These are phyloP conservation scores for Macrosiphum euphorbiae DNA, from an alignment of 2,888 invertebrate species.

Conservation along the genomic window DNA sequence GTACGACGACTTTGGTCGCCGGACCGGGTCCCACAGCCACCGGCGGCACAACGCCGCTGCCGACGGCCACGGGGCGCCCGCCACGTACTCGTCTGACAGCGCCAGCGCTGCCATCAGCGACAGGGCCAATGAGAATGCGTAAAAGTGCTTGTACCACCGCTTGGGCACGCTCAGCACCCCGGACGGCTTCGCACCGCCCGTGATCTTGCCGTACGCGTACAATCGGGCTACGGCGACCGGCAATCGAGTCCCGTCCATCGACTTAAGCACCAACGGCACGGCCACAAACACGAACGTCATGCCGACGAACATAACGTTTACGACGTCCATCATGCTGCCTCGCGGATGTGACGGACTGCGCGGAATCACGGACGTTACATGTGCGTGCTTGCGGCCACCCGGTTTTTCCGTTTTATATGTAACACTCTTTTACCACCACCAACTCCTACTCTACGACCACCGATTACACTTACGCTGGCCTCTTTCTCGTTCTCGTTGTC, in stretches of 20 bases:
- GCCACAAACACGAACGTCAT: conserved; percentile 19
- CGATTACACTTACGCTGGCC: neutral
- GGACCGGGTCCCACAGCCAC: conserved; percentile 13
- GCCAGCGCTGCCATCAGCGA: neutral
- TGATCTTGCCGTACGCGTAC: conserved; percentile 55
- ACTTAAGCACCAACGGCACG: conserved; percentile 21
- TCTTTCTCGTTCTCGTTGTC: neutral
- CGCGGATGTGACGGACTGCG: neutral
- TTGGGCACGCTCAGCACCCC: conserved; percentile 51
- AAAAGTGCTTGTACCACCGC: conserved; percentile 47
- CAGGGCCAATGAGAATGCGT: conserved; percentile 22
- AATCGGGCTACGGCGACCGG: conserved; percentile 12
- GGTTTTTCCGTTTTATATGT: neutral
- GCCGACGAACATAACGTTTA: conserved; percentile 42
- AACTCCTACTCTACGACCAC: neutral
- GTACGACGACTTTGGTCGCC: conserved; percentile 1
- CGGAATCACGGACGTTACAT: neutral
- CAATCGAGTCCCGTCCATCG: neutral
- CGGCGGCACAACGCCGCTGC: conserved; percentile 22
- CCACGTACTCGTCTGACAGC: conserved; percentile 14
- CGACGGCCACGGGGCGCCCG: neutral
- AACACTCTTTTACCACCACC: neutral
- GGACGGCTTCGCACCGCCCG: conserved; percentile 25
- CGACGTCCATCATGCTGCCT: neutral
- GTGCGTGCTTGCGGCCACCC: neutral